A percentile compares a stretch with the other conserved stretches of the same genome.
phyloP scores from a whole-genome alignment of 2,797 vertebrate genomes.

The Chrosomus eos region DNA sequence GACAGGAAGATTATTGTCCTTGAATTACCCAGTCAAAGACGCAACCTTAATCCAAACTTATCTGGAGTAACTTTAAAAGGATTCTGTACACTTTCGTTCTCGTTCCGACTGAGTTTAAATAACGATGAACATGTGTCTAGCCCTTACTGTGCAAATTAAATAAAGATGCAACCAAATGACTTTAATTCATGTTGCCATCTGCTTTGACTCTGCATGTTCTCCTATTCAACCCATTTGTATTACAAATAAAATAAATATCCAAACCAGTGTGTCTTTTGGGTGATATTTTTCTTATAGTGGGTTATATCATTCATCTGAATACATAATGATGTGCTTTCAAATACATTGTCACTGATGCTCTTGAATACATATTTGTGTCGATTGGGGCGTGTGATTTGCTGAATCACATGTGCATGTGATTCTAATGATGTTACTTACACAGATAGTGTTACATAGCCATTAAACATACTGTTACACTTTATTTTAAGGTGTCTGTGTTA shows the following conservation, averaged over 20 bases:
- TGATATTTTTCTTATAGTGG: not conserved
- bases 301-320: not conserved
- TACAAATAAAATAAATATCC: not conserved
- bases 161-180: not conserved
- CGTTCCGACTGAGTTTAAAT: not conserved
- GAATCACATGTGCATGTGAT: not conserved
- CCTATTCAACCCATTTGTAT: not conserved
- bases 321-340: not conserved
- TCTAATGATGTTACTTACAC: not conserved
- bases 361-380: not conserved
- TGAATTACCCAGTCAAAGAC: not conserved
- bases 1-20: constrained; percentile 21
- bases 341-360: not conserved
- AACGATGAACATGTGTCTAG: not conserved
- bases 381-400: not conserved
- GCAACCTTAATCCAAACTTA: not conserved
- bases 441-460: too few species aligned
- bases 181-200: not conserved
- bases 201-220: not conserved
- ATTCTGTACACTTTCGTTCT: constrained; percentile 12
- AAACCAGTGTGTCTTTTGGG: not conserved
- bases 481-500: not conserved
- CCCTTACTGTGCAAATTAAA: not conserved
- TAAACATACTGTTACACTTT: not conserved
- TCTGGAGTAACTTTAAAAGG: constrained; percentile 18